A percentile compares a stretch with the other conserved stretches of the same genome.
These are phyloP conservation scores for Hypanus sabinus DNA, from an alignment of 2,113 vertebrate genomes.

Conservation along the genomic window DNA sequence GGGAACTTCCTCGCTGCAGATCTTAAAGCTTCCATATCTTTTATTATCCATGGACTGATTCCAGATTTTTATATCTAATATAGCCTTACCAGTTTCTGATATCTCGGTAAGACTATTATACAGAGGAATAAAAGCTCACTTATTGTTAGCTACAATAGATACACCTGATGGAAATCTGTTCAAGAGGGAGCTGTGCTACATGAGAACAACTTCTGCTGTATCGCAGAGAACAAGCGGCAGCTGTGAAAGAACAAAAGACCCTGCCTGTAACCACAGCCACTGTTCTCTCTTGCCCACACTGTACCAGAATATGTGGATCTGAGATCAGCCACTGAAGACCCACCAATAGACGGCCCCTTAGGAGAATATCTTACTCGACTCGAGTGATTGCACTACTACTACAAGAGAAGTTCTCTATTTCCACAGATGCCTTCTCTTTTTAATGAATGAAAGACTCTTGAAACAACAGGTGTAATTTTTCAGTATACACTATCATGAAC, in stretches of 20 bases:
- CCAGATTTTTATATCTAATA: background rate
- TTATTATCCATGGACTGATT: background rate
- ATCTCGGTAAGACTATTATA: background rate
- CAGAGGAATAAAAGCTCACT: background rate
- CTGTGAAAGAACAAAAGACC: too few relatives aligned
- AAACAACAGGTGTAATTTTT: background rate
- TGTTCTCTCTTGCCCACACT: too few relatives aligned
- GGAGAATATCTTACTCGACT: too few relatives aligned
- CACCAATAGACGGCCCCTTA: too few relatives aligned
- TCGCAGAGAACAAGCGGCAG: too few relatives aligned
- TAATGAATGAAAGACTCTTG: background rate
- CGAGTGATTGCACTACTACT: too few relatives aligned
- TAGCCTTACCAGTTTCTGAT: background rate
- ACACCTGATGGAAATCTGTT: too few relatives aligned
- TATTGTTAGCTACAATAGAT: background rate
- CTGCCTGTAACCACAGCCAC: too few relatives aligned
- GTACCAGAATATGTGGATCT: too few relatives aligned
- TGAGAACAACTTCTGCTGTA: too few relatives aligned
- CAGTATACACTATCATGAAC: background rate
- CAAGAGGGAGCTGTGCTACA: too few relatives aligned
- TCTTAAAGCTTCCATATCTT: background rate
- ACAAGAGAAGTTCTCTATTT: background rate
- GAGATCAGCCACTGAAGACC: too few relatives aligned
- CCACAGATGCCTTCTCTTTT: background rate
- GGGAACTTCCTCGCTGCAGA: background rate